Base-by-base conservation (phyloP, 2,797 vertebrate genomes). In the Carapus acus region DNA sequence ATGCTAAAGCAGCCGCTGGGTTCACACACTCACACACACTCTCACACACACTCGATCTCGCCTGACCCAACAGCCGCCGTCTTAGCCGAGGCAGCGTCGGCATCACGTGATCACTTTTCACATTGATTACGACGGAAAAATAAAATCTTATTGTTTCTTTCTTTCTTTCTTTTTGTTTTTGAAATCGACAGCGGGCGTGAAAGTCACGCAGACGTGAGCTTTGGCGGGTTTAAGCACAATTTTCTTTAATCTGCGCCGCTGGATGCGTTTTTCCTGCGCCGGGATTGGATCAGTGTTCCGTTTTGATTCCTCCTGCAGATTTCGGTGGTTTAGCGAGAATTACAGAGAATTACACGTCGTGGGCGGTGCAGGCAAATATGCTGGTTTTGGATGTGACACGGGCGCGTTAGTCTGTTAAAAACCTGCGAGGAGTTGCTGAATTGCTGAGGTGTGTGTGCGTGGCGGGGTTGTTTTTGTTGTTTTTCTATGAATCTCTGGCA, bases 241-340 rank as follows among this genome's bases (percentile, higher is more conserved):
- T n/a, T n/a, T n/a, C n/a, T 47, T 74, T 65, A 37, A 61, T 49
- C 73, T 62, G 63, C 59, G 66, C 11, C 15, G 24, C 17, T 22
- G 24, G 5, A 27, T 8, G 8, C 3, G 31, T 1, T 6, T 15
- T n/a, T n/a, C n/a, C 59, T 42, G 51, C 29, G 36, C 58, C 6
- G 1, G 13, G 23, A 59, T 23, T 45, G n/a, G 15, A 33, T 3
- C 29, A 59, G 31, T 52, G 58, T 52, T 58, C 34, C 49, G 58
- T 40, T 54, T 44, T 11, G 29, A 17, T 38, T 17, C 46, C 42
- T 42, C 49, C 24, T 54, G 46, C 55, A 43, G 59, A 65, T 56
- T 65, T 43, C 39, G 16, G 13, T 13, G 16, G 39, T 58, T 45
- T 69, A 58, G 20, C 22, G 8, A 49, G 46, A 51, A 71, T 62